phyloP scores from a whole-genome alignment of 2,797 vertebrate species.

The Trematomus bernacchii region DNA sequence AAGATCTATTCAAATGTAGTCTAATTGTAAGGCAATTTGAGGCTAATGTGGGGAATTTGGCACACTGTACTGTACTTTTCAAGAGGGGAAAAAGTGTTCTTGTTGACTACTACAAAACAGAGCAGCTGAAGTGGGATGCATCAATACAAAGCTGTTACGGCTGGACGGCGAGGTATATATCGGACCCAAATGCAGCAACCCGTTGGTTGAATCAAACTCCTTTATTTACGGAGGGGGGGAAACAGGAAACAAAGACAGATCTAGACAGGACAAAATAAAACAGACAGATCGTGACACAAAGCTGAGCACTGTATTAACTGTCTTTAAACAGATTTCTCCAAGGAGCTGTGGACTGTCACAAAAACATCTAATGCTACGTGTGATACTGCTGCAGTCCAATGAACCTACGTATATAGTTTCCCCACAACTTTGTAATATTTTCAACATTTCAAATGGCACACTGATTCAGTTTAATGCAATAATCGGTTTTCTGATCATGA shows the following conservation, averaged over 20 bases:
- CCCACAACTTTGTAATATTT: too few species aligned
- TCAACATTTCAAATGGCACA: too few species aligned
- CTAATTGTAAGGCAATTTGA: conserved; percentile 40
- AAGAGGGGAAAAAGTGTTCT: background rate
- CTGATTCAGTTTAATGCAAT: too few species aligned
- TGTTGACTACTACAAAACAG: conserved; percentile 9
- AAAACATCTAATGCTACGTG: conserved; percentile 7
- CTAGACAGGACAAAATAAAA: too few species aligned
- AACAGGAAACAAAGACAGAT: too few species aligned
- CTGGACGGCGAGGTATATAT: too few species aligned
- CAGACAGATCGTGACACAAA: background rate
- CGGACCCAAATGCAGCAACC: too few species aligned
- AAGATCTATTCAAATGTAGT: conserved; percentile 24
- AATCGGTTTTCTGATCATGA: too few species aligned
- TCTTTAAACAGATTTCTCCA: conserved; percentile 1
- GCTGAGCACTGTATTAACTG: conserved; percentile 4
- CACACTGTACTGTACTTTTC: conserved; percentile 6
- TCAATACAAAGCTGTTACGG: conserved; percentile 17
- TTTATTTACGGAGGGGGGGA: too few species aligned
- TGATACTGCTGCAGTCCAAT: too few species aligned
- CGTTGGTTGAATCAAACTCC: too few species aligned
- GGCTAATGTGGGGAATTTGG: conserved; percentile 35
- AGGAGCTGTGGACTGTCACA: conserved; percentile 19
- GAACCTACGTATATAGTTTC: too few species aligned
- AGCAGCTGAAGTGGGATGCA: conserved; percentile 13